Percentiles rank a stretch among this genome's conserved stretches.
These are phyloP conservation scores for Protonemura montana DNA, from an alignment of 2,888 invertebrate genomes.

Conservation along the genomic window DNA sequence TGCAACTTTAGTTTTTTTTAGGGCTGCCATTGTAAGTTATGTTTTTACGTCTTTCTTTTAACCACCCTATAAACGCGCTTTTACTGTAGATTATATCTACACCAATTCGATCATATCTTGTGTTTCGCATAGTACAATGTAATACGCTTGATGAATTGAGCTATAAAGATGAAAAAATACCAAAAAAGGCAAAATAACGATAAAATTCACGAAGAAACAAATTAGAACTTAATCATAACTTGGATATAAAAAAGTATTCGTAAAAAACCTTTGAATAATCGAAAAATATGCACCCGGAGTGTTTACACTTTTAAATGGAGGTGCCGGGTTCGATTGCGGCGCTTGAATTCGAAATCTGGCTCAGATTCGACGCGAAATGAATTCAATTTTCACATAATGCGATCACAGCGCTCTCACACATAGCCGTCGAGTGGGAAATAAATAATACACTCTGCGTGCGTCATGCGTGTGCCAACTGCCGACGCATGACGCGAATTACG, in stretches of 20 bases:
- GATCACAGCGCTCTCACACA: background rate
- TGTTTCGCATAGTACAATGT: background rate
- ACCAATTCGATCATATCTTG: constrained; percentile 26
- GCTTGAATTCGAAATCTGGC: background rate
- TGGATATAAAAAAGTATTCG: background rate
- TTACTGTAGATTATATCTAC: constrained; percentile 24
- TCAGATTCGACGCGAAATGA: background rate
- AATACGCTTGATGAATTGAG: constrained; percentile 21
- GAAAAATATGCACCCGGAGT: background rate
- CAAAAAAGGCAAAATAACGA: background rate
- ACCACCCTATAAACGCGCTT: constrained; percentile 31
- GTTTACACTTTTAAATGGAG: no score
- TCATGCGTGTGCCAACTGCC: constrained; percentile 4
- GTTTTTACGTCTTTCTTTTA: constrained; percentile 29
- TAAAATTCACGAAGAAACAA: background rate
- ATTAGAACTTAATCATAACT: background rate
- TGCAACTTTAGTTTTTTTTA: constrained; percentile 26
- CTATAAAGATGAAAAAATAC: background rate
- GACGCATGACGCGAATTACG: constrained; percentile 7
- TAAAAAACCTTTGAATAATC: background rate
- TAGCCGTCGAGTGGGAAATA: background rate
- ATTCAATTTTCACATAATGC: background rate
- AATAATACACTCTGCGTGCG: background rate
- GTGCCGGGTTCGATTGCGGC: no score
- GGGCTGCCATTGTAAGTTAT: background rate